These are phyloP conservation scores for Ommatoiulus sabulosus DNA, from an alignment of 2,888 invertebrate species.

Conservation along the genomic window DNA sequence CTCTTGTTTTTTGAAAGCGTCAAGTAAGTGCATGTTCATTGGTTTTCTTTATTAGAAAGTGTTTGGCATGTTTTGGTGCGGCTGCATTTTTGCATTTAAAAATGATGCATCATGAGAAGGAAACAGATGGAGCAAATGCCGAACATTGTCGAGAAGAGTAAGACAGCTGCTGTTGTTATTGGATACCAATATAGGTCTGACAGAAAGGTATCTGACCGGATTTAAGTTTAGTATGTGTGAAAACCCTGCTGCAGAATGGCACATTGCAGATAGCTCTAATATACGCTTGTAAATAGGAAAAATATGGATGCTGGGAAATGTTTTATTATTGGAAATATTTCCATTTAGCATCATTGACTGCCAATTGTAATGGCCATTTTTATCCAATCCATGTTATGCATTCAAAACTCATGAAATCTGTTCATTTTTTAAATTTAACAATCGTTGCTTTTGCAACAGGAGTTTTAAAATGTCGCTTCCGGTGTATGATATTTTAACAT, in stretches of 20 bases:
- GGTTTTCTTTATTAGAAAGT: background rate
- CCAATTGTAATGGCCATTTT: too few species aligned
- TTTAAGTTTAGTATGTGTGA: background rate
- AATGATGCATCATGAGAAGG: background rate
- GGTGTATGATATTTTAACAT: too few species aligned
- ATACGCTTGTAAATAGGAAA: too few species aligned
- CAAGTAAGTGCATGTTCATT: background rate
- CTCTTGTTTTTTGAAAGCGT: background rate
- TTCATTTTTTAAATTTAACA: too few species aligned
- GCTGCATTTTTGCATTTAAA: background rate
- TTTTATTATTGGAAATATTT: too few species aligned
- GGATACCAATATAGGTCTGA: slow-evolving; percentile 3
- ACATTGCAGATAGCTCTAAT: too few species aligned
- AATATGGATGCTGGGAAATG: too few species aligned
- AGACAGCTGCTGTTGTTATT: slow-evolving; percentile 16
- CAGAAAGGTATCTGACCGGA: background rate
- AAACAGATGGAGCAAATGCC: background rate
- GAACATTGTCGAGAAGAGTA: slow-evolving; percentile 15
- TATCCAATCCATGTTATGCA: too few species aligned
- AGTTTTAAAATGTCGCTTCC: too few species aligned
- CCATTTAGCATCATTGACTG: too few species aligned
- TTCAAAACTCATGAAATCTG: too few species aligned
- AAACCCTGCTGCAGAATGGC: background rate
- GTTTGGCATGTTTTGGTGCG: background rate
- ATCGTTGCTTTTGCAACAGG: too few species aligned